A percentile compares a stretch with the other conserved stretches of the same genome.
phyloP scores from a whole-genome alignment of 1,140 invertebrate genomes.

The Drosophila lacteicornis region DNA sequence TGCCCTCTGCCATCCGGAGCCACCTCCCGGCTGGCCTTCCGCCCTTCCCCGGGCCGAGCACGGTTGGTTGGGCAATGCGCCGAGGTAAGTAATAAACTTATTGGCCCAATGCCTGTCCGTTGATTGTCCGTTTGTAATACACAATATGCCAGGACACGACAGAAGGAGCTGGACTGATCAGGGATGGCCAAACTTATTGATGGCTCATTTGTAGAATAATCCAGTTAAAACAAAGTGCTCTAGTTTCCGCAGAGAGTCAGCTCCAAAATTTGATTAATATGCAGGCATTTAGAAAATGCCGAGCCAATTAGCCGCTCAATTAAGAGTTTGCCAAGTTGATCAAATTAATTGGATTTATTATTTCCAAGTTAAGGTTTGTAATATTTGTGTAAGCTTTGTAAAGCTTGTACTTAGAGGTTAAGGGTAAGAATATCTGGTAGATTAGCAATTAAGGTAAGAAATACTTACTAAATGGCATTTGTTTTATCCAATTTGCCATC shows the following conservation, averaged over 20 bases:
- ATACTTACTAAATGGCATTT: no score
- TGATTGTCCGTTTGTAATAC: slow-evolving; percentile 67
- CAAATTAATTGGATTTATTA: no score
- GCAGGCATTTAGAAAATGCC: not conserved
- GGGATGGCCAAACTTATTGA: slow-evolving; percentile 40
- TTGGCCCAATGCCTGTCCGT: slow-evolving; percentile 70
- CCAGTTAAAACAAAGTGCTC: slow-evolving; percentile 1
- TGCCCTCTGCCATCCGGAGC: slow-evolving; percentile 22
- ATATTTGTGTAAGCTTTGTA: not conserved
- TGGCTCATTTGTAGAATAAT: slow-evolving; percentile 10
- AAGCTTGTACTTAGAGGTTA: not conserved
- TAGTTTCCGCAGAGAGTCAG: not conserved
- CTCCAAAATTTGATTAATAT: slow-evolving; percentile 1
- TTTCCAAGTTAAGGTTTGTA: no score
- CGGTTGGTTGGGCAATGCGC: slow-evolving; percentile 72
- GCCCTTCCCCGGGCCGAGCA: not conserved
- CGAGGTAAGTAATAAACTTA: slow-evolving; percentile 82
- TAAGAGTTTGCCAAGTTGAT: not conserved
- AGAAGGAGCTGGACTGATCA: slow-evolving; percentile 16
- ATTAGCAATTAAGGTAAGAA: no score
- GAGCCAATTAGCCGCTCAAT: not conserved
- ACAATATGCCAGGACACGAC: slow-evolving; percentile 53
- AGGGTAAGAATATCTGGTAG: no score
- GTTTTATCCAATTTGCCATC: slow-evolving; percentile 5
- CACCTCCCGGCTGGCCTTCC: slow-evolving; percentile 4